Percentiles rank a stretch among this genome's conserved stretches.
Conservation (phyloP, 2,797 vertebrate species). For the Catostomus latipinnis region DNA sequence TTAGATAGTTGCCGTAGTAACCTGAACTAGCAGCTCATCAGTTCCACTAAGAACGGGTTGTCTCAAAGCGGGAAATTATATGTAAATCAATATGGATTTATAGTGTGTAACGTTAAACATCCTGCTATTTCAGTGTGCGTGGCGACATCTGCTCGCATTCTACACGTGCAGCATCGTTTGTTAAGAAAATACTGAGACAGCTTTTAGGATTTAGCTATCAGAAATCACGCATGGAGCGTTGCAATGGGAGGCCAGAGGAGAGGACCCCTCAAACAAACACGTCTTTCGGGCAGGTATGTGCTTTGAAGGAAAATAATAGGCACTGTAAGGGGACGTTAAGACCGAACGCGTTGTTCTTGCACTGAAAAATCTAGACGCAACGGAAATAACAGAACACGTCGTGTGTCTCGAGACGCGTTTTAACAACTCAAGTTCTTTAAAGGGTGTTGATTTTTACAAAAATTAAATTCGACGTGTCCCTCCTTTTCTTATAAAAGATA, state of each 20-base stretch:
- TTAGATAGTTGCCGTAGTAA: not conserved
- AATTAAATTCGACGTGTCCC: no score
- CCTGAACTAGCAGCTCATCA: not conserved
- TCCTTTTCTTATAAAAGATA: no score
- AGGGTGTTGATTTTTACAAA: no score
- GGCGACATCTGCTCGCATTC: not conserved
- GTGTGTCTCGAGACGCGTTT: no score
- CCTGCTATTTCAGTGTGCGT: not conserved
- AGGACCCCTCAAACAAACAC: constrained; percentile 4
- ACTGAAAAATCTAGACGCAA: no score
- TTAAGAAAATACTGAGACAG: not conserved
- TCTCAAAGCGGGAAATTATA: not conserved
- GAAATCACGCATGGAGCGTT: constrained; percentile 29
- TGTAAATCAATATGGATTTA: not conserved
- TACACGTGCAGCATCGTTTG: not conserved
- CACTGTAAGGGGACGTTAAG: no score
- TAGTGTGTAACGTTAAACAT: constrained; percentile 8
- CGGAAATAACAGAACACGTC: no score
- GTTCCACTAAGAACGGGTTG: no score
- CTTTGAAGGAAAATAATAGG: not conserved
- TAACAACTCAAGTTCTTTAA: no score
- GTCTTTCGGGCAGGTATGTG: constrained; percentile 56
- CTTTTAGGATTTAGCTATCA: not conserved
- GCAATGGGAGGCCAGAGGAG: constrained; percentile 23
- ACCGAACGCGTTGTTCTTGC: no score